These are phyloP conservation scores for Haliaeetus albicilla DNA, from an alignment of 2,797 vertebrate genomes.

Conservation along the genomic window DNA sequence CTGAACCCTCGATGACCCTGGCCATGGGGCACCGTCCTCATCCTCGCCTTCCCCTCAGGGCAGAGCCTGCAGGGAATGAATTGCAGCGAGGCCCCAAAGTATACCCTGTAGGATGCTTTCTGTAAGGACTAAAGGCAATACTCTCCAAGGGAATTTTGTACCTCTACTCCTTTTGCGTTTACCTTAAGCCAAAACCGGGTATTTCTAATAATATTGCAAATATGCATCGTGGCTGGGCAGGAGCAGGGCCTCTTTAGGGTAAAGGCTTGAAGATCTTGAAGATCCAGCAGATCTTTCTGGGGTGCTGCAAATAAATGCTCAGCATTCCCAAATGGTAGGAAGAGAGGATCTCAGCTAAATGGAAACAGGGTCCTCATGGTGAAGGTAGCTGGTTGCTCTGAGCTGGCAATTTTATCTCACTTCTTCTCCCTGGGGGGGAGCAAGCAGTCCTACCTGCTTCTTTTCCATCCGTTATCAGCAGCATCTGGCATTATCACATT, in stretches of 20 bases:
- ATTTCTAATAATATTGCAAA: not conserved
- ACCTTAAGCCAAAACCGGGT: not conserved
- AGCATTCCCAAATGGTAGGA: not conserved
- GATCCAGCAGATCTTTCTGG: not conserved
- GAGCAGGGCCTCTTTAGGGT: not conserved
- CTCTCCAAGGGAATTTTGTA: not conserved
- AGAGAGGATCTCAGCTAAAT: not conserved
- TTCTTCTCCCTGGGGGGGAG: not conserved
- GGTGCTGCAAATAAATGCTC: not conserved
- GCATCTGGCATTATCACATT: conserved; percentile 19
- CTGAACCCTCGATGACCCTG: rapidly evolving
- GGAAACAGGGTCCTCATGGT: not conserved
- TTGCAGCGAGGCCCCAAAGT: not conserved
- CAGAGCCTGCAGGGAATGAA: not conserved
- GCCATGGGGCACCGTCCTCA: not conserved
- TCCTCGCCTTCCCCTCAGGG: not conserved
- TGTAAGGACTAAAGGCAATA: not conserved
- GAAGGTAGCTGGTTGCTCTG: not conserved
- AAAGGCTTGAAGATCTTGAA: not conserved
- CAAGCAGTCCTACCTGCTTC: not conserved
- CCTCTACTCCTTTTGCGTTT: not conserved
- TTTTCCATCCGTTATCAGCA: not conserved
- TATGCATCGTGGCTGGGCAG: rapidly evolving
- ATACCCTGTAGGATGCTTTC: not conserved
- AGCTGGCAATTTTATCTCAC: not conserved